Percentiles rank a stretch among this genome's conserved stretches.
Evolutionary conservation across 1,140 invertebrate genomes (phyloP).

Genomic region (Limonius californicus): DNA sequence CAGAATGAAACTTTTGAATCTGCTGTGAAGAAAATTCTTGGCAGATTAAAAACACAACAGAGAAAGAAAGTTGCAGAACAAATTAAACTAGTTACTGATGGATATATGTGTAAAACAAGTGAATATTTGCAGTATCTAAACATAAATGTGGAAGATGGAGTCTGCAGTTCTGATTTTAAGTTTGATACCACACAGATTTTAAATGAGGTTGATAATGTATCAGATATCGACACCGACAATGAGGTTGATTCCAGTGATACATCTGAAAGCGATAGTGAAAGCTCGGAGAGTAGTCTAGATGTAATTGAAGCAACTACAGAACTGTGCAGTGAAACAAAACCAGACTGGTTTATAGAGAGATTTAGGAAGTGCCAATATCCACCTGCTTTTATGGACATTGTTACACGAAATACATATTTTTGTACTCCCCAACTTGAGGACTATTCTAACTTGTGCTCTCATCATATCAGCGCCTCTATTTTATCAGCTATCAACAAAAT

Average conservation of each 20-base stretch:
- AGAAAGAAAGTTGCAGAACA: conserved; percentile 52
- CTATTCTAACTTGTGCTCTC: conserved; percentile 55
- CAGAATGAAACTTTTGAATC: conserved; percentile 62
- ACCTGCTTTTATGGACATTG: conserved; percentile 62
- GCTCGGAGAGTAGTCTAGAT: neutral
- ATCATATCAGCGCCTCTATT: conserved; percentile 59
- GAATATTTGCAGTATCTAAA: conserved; percentile 56
- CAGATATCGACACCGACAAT: conserved; percentile 16
- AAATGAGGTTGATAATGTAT: conserved; percentile 18
- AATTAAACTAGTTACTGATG: conserved; percentile 60
- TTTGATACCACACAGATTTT: neutral
- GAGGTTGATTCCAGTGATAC: conserved; percentile 49
- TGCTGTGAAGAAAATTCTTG: conserved; percentile 64
- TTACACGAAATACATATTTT: conserved; percentile 61
- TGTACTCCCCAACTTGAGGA: conserved; percentile 72
- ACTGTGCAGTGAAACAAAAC: neutral
- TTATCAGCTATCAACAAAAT: conserved; percentile 63
- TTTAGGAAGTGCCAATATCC: conserved; percentile 51
- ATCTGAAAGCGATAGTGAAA: neutral
- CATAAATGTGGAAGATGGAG: conserved; percentile 27
- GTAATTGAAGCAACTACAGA: neutral
- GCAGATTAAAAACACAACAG: conserved; percentile 53
- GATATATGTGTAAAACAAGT: conserved; percentile 56
- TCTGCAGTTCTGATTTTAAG: neutral
- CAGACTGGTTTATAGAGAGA: neutral